phyloP scores from a whole-genome alignment of 2,113 vertebrate genomes.

The Lepus americanus region DNA sequence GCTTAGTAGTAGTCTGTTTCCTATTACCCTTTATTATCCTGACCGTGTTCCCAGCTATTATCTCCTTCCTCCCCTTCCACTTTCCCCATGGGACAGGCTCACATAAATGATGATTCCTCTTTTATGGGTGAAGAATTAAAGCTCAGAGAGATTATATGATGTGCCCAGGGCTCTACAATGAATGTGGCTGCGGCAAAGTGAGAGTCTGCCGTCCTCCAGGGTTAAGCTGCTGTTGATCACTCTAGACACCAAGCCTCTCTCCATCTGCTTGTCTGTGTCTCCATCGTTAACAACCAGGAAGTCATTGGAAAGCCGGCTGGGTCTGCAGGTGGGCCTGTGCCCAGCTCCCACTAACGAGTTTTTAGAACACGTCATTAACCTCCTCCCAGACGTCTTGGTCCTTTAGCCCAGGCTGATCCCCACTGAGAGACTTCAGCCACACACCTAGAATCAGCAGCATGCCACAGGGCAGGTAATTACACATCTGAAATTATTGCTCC shows the following conservation, averaged over 20 bases:
- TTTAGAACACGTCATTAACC: background rate
- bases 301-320: background rate
- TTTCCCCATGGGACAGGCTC: background rate
- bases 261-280: background rate
- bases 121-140: background rate
- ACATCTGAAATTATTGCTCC: background rate
- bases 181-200: background rate
- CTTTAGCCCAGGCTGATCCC: background rate
- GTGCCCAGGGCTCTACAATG: background rate
- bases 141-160: background rate
- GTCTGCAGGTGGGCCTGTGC: background rate
- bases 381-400: background rate
- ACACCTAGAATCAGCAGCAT: background rate
- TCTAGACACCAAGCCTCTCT: background rate
- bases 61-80: background rate
- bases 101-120: background rate
- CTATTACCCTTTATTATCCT: background rate
- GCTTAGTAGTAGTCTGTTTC: background rate
- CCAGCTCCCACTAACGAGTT: background rate
- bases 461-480: rapidly evolving
- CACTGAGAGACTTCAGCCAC: background rate
- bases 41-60: background rate
- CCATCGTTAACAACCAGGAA: background rate
- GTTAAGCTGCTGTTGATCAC: background rate
- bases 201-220: background rate